These are phyloP conservation scores for Antrozous pallidus DNA, from an alignment of 2,797 vertebrate genomes.

Conservation along the genomic window DNA sequence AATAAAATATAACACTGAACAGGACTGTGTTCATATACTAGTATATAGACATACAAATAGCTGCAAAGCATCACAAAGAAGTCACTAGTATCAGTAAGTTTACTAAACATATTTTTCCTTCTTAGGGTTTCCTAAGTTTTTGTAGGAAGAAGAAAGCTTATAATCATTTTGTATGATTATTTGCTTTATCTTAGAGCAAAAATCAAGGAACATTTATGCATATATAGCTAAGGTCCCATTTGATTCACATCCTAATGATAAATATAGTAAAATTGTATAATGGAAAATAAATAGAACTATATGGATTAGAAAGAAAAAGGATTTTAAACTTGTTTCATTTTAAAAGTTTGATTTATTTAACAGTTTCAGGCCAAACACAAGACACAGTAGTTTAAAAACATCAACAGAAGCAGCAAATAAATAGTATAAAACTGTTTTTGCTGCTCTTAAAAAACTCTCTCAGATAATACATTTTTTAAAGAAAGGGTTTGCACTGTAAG, in stretches of 20 bases:
- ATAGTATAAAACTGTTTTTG: neutral
- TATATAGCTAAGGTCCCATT: neutral
- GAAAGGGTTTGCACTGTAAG: neutral
- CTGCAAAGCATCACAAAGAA: conserved; percentile 20
- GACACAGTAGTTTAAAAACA: neutral
- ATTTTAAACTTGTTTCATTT: conserved; percentile 32
- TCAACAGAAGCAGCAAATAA: neutral
- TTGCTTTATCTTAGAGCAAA: neutral
- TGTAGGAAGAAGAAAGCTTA: neutral
- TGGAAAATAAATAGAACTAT: neutral
- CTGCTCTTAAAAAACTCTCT: conserved; percentile 13
- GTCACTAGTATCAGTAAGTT: neutral
- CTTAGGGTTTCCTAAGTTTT: neutral
- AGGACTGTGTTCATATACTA: neutral
- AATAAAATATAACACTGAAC: neutral
- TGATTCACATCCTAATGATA: neutral
- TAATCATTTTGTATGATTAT: neutral
- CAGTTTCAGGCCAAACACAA: neutral
- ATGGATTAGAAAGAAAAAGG: neutral
- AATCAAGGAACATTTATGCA: neutral
- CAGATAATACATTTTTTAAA: neutral
- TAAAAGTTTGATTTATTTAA: conserved; percentile 19
- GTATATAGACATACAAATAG: neutral
- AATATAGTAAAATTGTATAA: neutral
- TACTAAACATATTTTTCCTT: neutral